Conservation (phyloP, 2,888 invertebrate genomes). For the Epirrhoe tristata region DNA sequence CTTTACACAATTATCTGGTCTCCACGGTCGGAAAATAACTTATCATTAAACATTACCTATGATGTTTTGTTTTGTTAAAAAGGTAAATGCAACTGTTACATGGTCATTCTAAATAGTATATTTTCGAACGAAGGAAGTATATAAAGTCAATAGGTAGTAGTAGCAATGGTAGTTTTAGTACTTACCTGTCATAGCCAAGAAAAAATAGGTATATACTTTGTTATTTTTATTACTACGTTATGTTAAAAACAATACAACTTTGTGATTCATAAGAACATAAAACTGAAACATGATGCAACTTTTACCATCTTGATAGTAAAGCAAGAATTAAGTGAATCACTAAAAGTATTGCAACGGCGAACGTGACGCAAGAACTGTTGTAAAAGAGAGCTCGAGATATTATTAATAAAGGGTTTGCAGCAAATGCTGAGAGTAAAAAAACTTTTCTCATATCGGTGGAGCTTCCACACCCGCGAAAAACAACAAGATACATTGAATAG, state of each 20-base stretch:
- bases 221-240: neutral
- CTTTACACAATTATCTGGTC: constrained; percentile 38
- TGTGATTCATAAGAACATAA: constrained; percentile 6
- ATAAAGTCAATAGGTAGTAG: too few species aligned
- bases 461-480: neutral
- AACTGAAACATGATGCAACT: constrained; percentile 8
- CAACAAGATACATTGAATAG: neutral
- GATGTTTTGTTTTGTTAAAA: neutral
- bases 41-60: constrained; percentile 16
- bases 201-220: neutral
- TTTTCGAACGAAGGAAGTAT: too few species aligned
- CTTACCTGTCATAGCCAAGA: neutral
- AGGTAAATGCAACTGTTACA: too few species aligned
- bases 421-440: neutral
- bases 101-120: too few species aligned
- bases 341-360: neutral
- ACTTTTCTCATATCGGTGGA: neutral
- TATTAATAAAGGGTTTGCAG: neutral
- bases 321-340: constrained; percentile 1
- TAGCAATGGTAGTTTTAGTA: too few species aligned
- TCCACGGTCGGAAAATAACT: constrained; percentile 34
- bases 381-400: neutral
- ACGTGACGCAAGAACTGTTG: constrained; percentile 7
- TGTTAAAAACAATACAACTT: neutral
- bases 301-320: neutral